Evolutionary conservation across 1,140 invertebrate genomes (phyloP), one percentile per base, ranked within the genome.

Genomic region (Drosophila novamexicana): DNA sequence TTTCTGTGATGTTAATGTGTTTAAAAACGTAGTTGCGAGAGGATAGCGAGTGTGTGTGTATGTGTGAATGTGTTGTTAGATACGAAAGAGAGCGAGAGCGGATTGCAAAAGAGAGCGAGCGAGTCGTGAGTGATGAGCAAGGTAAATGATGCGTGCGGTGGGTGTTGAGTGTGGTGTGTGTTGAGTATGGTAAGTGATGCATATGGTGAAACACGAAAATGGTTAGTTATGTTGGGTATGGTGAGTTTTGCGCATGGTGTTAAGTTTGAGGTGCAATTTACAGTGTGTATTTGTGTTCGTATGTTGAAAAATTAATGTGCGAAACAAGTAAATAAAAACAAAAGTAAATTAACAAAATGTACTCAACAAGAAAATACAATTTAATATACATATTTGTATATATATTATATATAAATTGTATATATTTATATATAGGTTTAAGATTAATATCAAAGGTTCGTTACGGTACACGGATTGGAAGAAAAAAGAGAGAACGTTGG

Each of bases 1-100:
- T 91, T 91, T 92, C 92, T 92, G 74, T 90, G 67, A 86, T 79
- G 90, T 92, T 92, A 92, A 91, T 92, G 84, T 78, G 75, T 90
- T 77, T 76, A 78, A 80, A 61, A 72, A 74, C 56, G 77, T 39
- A 72, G 49, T 58, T 52, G 16, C 34, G 53, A 42, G 18, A 40
- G 50, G 18, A 54, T 36, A 61, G 10, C 50, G 61, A 40, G 8
- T 22, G 57, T 29, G 22, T 18, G 36, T 18, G 57, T 50, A 12
- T 22, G 18, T 18, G 1, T 22, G 22, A 2, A 2, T 22, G 4
- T 22, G 22, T 22, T 18, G 36, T 18, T 40, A 39, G 22, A 56
- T 47, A 49, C 14, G n/a, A 56, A 32, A 47, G 45, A 62, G 29
- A 61, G 22, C 36, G 44, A n/a, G 37, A 42, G 14, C 14, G 18